Conservation (phyloP, 2,113 vertebrate genomes). For the Pygoscelis adeliae region DNA sequence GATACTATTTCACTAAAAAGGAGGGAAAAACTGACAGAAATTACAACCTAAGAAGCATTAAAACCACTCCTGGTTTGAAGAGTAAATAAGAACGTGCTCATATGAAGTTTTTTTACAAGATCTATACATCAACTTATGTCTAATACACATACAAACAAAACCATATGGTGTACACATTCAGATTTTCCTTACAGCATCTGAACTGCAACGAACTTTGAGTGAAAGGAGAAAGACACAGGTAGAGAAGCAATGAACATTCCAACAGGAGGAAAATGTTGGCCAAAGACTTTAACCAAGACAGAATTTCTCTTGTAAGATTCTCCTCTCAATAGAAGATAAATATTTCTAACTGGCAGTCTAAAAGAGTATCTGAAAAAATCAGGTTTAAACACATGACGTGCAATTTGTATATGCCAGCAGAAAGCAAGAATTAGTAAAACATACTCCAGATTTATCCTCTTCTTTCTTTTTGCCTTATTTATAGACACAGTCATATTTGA, state of each 20-base stretch:
- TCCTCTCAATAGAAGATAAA: not conserved
- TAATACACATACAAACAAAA: not conserved
- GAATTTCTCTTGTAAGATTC: not conserved
- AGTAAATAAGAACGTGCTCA: not conserved
- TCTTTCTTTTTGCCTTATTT: not conserved
- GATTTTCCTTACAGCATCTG: not conserved
- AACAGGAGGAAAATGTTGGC: not conserved
- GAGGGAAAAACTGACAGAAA: not conserved
- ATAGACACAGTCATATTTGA: not conserved
- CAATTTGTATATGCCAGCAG: not conserved
- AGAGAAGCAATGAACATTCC: not conserved
- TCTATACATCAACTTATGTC: not conserved
- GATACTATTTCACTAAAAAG: not conserved
- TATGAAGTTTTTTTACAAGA: not conserved
- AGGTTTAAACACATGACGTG: not conserved
- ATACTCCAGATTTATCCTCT: not conserved
- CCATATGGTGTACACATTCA: not conserved
- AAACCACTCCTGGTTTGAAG: not conserved
- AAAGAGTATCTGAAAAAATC: not conserved
- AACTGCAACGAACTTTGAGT: not conserved
- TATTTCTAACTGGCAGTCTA: not conserved
- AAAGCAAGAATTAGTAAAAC: not conserved
- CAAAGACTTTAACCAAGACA: not conserved
- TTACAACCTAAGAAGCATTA: not conserved
- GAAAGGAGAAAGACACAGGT: not conserved